Conservation (phyloP, 2,888 invertebrate species). For the Dysmachus trigonus region DNA sequence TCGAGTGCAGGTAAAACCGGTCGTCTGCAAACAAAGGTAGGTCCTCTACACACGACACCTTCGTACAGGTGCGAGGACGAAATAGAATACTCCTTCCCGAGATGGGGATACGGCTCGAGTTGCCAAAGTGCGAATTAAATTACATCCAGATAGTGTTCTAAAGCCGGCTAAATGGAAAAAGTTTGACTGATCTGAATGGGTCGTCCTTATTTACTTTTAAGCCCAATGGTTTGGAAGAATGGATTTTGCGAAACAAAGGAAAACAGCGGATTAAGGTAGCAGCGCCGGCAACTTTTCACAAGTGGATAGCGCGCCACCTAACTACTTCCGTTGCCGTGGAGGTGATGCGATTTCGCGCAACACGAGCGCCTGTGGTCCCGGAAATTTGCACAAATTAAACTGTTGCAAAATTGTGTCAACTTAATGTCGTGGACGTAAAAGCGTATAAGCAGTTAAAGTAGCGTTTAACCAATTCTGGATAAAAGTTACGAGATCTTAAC, state of each 20-base stretch:
- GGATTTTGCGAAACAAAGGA: conserved; percentile 1
- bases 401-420: background rate
- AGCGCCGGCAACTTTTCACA: background rate
- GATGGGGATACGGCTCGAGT: background rate
- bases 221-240: conserved; percentile 37
- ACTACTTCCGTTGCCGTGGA: background rate
- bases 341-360: background rate
- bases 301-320: background rate
- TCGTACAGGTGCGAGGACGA: background rate
- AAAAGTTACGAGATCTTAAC: too few species aligned
- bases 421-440: background rate
- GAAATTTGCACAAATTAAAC: background rate
- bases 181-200: conserved; percentile 38
- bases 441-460: too few species aligned
- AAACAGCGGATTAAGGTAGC: conserved; percentile 1
- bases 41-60: background rate
- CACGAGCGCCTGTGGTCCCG: background rate
- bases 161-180: conserved; percentile 37
- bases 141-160: conserved; percentile 38
- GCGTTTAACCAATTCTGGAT: too few species aligned
- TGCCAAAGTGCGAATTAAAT: conserved; percentile 8
- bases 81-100: background rate
- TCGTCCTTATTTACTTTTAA: conserved; percentile 35
- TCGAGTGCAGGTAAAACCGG: conserved; percentile 3
- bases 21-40: background rate